These are phyloP conservation scores for Tetrapedia diversipes DNA, from an alignment of 2,888 invertebrate genomes.

Conservation along the genomic window DNA sequence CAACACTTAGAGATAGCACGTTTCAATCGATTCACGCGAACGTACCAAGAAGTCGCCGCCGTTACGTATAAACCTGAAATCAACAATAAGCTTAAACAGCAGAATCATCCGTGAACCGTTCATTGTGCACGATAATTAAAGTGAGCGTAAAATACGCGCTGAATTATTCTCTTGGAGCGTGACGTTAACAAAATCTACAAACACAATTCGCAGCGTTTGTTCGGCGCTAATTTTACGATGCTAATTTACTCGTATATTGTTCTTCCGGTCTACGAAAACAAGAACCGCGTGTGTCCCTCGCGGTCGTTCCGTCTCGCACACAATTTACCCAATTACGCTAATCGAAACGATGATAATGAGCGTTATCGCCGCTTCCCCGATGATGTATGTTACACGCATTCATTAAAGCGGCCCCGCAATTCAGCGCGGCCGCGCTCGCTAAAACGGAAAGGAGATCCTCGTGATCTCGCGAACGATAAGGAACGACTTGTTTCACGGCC, in stretches of 20 bases:
- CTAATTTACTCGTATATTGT: not conserved
- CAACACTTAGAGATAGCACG: too few relatives aligned
- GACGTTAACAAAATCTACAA: not conserved
- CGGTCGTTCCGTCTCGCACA: not conserved
- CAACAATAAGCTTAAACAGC: too few relatives aligned
- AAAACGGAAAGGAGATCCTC: not conserved
- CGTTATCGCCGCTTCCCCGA: conserved; percentile 3
- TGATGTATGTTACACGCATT: not conserved
- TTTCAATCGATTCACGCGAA: too few relatives aligned
- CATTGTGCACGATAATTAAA: not conserved
- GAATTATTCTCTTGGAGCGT: not conserved
- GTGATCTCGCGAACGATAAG: not conserved
- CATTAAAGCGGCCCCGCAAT: conserved; percentile 12
- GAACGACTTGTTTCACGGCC: not conserved
- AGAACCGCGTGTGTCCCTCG: too few relatives aligned
- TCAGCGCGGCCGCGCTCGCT: not conserved
- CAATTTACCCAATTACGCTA: conserved; percentile 36
- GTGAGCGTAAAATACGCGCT: not conserved
- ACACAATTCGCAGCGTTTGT: not conserved
- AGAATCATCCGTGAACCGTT: too few relatives aligned
- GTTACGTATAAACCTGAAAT: too few relatives aligned
- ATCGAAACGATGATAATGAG: conserved; percentile 23
- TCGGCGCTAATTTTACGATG: not conserved
- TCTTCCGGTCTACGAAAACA: not conserved
- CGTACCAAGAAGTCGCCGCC: too few relatives aligned